These are phyloP conservation scores for Calyptomena viridis DNA, from an alignment of 2,113 vertebrate species.

Conservation along the genomic window DNA sequence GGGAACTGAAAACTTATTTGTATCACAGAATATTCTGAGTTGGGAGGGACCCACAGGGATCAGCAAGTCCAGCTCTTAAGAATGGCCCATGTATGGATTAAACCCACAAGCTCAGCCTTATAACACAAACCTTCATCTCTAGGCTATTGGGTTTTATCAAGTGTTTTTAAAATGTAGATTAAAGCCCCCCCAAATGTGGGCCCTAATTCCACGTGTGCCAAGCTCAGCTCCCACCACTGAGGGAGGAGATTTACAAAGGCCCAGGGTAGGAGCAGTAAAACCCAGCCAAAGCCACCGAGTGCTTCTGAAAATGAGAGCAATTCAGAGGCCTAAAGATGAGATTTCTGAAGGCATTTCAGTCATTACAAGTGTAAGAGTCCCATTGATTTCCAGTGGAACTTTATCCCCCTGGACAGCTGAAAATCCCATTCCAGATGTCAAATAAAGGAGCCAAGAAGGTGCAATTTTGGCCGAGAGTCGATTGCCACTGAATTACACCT, in stretches of 20 bases:
- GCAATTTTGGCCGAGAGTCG: background rate
- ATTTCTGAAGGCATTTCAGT: background rate
- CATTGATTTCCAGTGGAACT: background rate
- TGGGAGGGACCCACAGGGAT: too few relatives aligned
- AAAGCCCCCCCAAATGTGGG: background rate
- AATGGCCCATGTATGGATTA: too few relatives aligned
- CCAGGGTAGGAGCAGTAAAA: background rate
- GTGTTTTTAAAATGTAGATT: background rate
- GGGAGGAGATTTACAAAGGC: background rate
- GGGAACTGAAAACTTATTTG: background rate
- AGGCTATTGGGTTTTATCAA: rapidly evolving
- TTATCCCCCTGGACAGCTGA: background rate
- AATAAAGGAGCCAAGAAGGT: background rate
- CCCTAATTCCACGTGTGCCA: background rate
- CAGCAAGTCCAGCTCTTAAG: too few relatives aligned
- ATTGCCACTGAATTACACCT: too few relatives aligned
- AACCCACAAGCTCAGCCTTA: too few relatives aligned
- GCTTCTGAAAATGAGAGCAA: background rate
- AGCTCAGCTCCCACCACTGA: background rate
- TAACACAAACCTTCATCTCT: background rate
- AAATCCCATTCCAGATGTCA: background rate
- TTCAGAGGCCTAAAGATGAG: background rate
- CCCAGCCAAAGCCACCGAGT: background rate
- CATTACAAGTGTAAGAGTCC: background rate
- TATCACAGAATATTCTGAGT: too few relatives aligned